Base-by-base conservation (phyloP, 2,888 invertebrate genomes). In the Nephrocerus scutellatus region DNA sequence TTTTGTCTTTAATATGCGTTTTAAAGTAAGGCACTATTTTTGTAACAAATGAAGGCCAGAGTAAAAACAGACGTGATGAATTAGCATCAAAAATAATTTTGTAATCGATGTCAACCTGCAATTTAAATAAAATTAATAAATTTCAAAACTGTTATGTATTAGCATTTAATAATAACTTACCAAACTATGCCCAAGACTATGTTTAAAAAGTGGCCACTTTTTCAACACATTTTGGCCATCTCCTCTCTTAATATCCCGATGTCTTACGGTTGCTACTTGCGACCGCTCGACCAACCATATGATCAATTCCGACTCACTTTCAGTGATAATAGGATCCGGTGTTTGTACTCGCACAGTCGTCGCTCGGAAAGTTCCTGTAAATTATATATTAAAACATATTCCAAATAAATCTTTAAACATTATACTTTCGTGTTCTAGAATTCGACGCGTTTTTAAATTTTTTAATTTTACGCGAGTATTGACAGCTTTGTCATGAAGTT, bases 201-300 rank as follows among this genome's bases (percentile, higher is more conserved):
- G 40, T 30, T 40, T 37, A n/a, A 38, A 38, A 25, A 42, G 31
- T 10, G 42, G 42, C 37, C 30, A 41, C 29, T 37, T 37, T 9
- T 20, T 32, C 3, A 39, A 30, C 2, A 39, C 14, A 30, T 31
- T 37, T 18, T 16, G 10, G n/a, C n/a, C n/a, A 9, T 12, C 25
- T 13, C 9, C 36, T 7, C 9, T 28, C 35, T 23, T 15, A 12
- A 30, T 23, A n/a, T 37, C 37, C 10, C n/a, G 9, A 2, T 37
- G 19, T 34, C 37, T 25, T 14, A 15, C 23, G 13, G 6, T 28
- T 16, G 10, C n/a, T 16, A 14, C 19, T 12, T 4, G n/a, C 6
- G 21, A 31, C 30, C 8, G 22, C 14, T 26, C 12, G 8, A 13
- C 21, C 2, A 35, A 24, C 34, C 40, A 35, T 21, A 35, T 12